These are phyloP conservation scores for Cacajao melanocephalus DNA, from an alignment of 2,797 vertebrate species.

Conservation along the genomic window DNA sequence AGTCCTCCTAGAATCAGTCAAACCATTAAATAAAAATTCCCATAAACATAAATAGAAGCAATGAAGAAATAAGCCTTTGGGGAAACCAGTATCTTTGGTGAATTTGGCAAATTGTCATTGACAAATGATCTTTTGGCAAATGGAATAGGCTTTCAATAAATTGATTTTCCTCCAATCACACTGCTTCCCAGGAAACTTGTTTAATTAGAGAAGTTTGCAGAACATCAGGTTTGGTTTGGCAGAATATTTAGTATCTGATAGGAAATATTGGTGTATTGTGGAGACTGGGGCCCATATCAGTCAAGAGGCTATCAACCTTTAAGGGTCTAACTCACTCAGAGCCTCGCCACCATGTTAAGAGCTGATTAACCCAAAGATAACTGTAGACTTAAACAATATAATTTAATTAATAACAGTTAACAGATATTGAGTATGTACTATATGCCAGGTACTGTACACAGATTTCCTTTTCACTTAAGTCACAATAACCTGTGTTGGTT, in stretches of 20 bases:
- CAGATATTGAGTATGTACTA: background rate
- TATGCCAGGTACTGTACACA: background rate
- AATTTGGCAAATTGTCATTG: background rate
- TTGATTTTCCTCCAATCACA: background rate
- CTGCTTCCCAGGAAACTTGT: background rate
- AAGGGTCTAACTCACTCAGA: background rate
- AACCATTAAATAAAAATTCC: background rate
- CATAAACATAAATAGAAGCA: background rate
- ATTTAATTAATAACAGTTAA: background rate
- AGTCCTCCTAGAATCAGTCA: background rate
- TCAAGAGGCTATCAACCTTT: background rate
- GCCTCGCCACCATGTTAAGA: background rate
- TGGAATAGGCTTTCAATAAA: background rate
- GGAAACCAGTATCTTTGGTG: background rate
- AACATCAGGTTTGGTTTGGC: background rate
- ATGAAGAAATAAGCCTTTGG: background rate
- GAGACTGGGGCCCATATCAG: background rate
- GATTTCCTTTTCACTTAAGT: background rate
- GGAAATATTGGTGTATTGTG: background rate
- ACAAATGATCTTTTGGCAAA: constrained; percentile 32
- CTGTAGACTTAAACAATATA: background rate
- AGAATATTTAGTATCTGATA: background rate
- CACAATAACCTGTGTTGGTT: background rate
- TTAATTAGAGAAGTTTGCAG: background rate
- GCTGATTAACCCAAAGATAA: background rate